Evolutionary conservation across 2,888 invertebrate genomes (phyloP).

Genomic region (Coelinius sp.): DNA sequence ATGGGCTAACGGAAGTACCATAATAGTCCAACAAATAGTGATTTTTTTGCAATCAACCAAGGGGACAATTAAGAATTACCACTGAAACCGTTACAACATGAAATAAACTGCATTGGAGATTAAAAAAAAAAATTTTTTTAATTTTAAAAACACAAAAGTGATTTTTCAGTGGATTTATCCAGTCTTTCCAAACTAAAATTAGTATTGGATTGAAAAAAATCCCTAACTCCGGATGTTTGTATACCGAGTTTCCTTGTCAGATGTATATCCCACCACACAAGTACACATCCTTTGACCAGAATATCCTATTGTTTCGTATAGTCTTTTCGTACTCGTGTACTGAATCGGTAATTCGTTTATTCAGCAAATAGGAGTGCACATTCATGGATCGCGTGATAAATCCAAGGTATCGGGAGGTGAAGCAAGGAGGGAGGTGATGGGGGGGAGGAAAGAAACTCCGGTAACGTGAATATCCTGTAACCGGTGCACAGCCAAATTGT

Average conservation of each 20-base stretch:
- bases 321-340: constrained; percentile 16
- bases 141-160: too few species aligned
- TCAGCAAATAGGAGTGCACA: constrained; percentile 42
- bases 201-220: constrained; percentile 4
- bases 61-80: constrained; percentile 39
- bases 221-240: not conserved
- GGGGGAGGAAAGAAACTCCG: not conserved
- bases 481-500: constrained; percentile 57
- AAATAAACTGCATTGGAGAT: constrained; percentile 3
- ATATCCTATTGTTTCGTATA: constrained; percentile 7
- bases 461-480: constrained; percentile 47
- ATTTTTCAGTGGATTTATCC: constrained; percentile 18
- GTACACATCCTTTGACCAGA: constrained; percentile 33
- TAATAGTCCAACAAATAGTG: constrained; percentile 31
- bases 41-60: constrained; percentile 39
- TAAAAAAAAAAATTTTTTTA: too few species aligned
- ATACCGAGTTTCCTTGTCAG: constrained; percentile 22
- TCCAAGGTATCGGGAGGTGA: not conserved
- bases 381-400: constrained; percentile 48
- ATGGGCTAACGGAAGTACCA: constrained; percentile 1
- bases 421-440: not conserved
- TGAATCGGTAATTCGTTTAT: constrained; percentile 46
- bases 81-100: constrained; percentile 13
- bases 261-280: constrained; percentile 33
- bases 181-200: constrained; percentile 12